Conservation (phyloP, 2,888 invertebrate species). For the Parnassius apollo region DNA sequence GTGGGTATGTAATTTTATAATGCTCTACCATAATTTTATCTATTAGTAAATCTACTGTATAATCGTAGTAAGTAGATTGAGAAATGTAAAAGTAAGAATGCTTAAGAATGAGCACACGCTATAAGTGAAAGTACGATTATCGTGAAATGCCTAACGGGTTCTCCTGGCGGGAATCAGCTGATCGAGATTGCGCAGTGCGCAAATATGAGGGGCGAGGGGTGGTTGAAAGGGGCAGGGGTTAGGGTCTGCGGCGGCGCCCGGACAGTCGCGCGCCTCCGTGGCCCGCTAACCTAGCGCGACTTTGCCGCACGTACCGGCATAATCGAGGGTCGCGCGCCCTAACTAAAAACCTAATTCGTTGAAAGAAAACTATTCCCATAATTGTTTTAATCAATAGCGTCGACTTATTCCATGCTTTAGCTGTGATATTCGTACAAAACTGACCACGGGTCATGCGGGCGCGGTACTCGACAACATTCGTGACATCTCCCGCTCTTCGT, state of each 20-base stretch:
- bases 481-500: constrained; percentile 46
- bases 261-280: constrained; percentile 51
- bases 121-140: constrained; percentile 27
- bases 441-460: constrained; percentile 37
- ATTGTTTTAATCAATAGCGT: constrained; percentile 32
- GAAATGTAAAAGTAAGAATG: constrained; percentile 48
- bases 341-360: constrained; percentile 32
- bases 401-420: constrained; percentile 42
- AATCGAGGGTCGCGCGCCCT: constrained; percentile 40
- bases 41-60: too few relatives aligned
- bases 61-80: too few relatives aligned
- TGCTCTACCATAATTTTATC: too few relatives aligned
- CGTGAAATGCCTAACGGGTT: constrained; percentile 47
- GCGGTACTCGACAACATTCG: constrained; percentile 40
- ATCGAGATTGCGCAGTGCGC: constrained; percentile 79
- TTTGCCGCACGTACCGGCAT: constrained; percentile 45
- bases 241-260: constrained; percentile 49
- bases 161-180: constrained; percentile 80
- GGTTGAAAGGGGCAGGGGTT: constrained; percentile 31
- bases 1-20: too few relatives aligned
- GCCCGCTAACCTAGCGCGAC: constrained; percentile 34
- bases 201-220: constrained; percentile 62
- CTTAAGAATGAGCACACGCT: constrained; percentile 25
- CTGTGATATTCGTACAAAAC: constrained; percentile 58
- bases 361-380: constrained; percentile 42